phyloP scores from a whole-genome alignment of 2,888 invertebrate genomes.

The Allolobophora icterica region DNA sequence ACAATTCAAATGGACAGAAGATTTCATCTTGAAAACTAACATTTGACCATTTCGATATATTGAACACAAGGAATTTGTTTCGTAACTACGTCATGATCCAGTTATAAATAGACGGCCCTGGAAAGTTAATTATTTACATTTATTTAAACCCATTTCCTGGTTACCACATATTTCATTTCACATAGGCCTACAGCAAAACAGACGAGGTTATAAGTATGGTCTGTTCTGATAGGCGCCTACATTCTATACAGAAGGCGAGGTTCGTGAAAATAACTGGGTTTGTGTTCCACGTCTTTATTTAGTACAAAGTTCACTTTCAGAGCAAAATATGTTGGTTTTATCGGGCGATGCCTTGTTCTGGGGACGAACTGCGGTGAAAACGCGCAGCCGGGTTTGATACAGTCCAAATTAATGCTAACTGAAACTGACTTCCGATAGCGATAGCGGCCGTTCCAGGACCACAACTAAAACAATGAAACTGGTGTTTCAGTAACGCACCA shows the following conservation, averaged over 20 bases:
- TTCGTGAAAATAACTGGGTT: background rate
- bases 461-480: background rate
- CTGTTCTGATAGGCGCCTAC: background rate
- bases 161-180: background rate
- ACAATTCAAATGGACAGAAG: too few species aligned
- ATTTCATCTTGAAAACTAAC: too few species aligned
- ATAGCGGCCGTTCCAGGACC: background rate
- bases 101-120: too few species aligned
- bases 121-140: too few species aligned
- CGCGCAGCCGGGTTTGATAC: background rate
- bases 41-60: too few species aligned
- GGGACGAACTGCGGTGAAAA: background rate
- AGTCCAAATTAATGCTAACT: background rate
- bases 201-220: background rate
- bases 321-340: background rate
- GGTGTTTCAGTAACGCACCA: background rate
- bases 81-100: too few species aligned
- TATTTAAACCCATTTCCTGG: too few species aligned
- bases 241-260: background rate
- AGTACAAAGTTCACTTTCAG: background rate
- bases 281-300: background rate
- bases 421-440: constrained; percentile 17
- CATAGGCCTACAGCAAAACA: background rate
- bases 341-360: background rate
- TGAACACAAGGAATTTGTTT: too few species aligned